Base-by-base conservation (phyloP, 1,140 invertebrate genomes). In the Wiebesia pumilae region DNA sequence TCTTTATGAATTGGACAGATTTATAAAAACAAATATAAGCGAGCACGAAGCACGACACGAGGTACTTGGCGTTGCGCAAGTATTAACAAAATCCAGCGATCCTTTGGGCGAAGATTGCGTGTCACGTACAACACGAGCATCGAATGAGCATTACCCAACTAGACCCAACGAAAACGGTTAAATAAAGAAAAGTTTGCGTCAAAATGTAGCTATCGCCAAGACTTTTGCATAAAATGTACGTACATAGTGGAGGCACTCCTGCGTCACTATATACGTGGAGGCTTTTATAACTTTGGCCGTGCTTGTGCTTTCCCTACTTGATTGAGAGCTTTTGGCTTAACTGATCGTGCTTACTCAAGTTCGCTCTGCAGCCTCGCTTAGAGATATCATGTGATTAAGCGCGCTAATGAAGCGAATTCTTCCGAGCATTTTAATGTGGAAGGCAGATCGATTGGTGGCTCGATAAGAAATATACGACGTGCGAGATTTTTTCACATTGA, bases 321-420 rank as follows among this genome's bases (percentile, higher is more conserved):
- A 83, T 73, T 71, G 33, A 73, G 38, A 54, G 67, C 9, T 73
- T 83, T 83, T 38, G 6, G 21, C 30, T 71, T 83, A 83, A 83
- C 43, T 51, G 67, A 54, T 83, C 19, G 69, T 40, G 58, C 54
- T n/a, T 33, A 24, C 33, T 79, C 77, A 43, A 79, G 16, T n/a
- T 58, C 2, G 51, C 54, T 38, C 35, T 40, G 30, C 35, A 58
- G 33, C 30, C 65, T 21, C 65, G 40, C 7, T 69, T 14, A 54
- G n/a, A 30, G 9, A 0, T 30, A 71, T 30, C 40, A 21, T n/a
- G 27, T 51, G 69, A 75, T 75, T 83, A 75, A 83, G 30, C 24
- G 21, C 47, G 69, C 77, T 83, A 83, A 83, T 40, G 71, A 83
- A 83, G 47, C 33, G 51, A 75, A 83, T 75, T 77, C 40, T 62